Base-by-base conservation (phyloP, 2,113 vertebrate genomes). In the Tachycineta bicolor region DNA sequence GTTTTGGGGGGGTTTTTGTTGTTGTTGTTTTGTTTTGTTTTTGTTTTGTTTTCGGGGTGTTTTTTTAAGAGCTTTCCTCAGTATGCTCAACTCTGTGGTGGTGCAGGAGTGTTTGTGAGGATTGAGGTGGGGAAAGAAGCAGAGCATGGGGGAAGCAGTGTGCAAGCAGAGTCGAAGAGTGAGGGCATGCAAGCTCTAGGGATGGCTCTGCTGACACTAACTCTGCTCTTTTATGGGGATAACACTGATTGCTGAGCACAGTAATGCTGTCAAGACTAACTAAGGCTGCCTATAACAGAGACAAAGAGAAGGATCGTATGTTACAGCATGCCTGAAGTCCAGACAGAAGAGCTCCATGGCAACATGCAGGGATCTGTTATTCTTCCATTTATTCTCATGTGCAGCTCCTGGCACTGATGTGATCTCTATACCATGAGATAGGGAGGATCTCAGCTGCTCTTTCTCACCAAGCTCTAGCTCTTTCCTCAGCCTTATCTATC, bases 281-380 rank as follows among this genome's bases (percentile, higher is more conserved):
- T 25, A 78, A 49, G 62, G 83, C 75, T 79, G 43, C 39, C 74
- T 96, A 37, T 69, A 91, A 69, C 74, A 70, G 37, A 58, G 67
- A 94, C 92, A 96, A 95, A 96, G 88, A 73, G 70, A 91, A 84
- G 74, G 78, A 94, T 46, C 6, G 0, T 85, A 83, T 83, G 89
- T 94, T 95, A 91, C 58, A 85, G 67, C 55, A 47, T 85, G 84
- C 75, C 82, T 91, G 43, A 94, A 80, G 70, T 74, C 63, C 65
- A 87, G 93, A 65, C 21, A 80, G 89, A 77, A 87, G 67, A 88
- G 68, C 79, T 94, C 94, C 89, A 93, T 95, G 90, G 94, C 79
- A 96, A 95, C 91, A 89, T 85, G 84, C 78, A 82, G 69, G 44
- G 70, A 92, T 91, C 78, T 95, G 70, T 79, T 87, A 56, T 78